Base-by-base conservation (phyloP, 2,888 invertebrate genomes). In the Spicauda simplicius region DNA sequence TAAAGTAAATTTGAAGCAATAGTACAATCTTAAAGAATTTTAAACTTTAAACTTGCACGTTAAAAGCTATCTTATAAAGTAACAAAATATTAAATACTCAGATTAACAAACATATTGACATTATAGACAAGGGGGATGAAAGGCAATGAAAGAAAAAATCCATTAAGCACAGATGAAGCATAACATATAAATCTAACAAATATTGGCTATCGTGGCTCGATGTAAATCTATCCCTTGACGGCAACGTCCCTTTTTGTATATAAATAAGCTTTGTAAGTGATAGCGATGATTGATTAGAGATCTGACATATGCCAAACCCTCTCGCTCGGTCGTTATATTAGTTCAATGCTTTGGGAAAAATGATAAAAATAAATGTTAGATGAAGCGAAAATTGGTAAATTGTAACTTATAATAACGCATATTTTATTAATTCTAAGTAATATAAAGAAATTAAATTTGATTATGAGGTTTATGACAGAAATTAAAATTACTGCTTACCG, bases 261-360 rank as follows among this genome's bases (percentile, higher is more conserved):
- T 80, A 84, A 83, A 84, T 81, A 82, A 80, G 79, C 76, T 80
- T 83, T 82, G 83, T 76, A 79, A 84, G 84, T 84, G 85, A 85
- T 87, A 87, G 82, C 77, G 77, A 83, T 87, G 87, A 88, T 87
- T 83, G 87, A 88, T 88, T 80, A 81, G 37, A 60, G n/a, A 53
- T 59, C 53, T 65, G 59, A 65, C 65, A 55, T 55, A 48, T 41
- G 59, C 59, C 59, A 54, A 59, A 48, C 65, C 65, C 59, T 58
- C 45, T 37, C 12, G 53, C 61, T 41, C 14, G 41, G 10, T 62
- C 54, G 48, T 53, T 14, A 18, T 65, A 65, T 33, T 66, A 66
- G 54, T 60, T 55, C 14, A 25, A 48, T 52, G 48, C 30, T 57
- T 57, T 57, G 19, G 30, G 18, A 58, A 53, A 55, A 30, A 55